A percentile compares a stretch with the other conserved stretches of the same genome.
These are phyloP conservation scores for Dicyrtomina minuta DNA, from an alignment of 2,888 invertebrate genomes.

Conservation along the genomic window DNA sequence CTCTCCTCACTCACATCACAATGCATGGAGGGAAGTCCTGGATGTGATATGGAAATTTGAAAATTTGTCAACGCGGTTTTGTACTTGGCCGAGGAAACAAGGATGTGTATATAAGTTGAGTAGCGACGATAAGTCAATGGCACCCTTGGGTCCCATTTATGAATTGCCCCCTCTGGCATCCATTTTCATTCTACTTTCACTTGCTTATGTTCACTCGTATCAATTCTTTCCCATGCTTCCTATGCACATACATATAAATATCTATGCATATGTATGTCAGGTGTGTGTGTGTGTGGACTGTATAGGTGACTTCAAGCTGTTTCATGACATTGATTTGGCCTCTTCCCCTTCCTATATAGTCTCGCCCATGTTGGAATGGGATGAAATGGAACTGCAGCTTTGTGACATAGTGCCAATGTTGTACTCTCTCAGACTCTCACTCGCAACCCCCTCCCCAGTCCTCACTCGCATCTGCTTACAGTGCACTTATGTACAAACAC, in stretches of 20 bases:
- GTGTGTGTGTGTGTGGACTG: neutral
- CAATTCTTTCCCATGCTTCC: too few species aligned
- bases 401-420: neutral
- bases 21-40: neutral
- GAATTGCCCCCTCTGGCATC: conserved; percentile 54
- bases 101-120: neutral
- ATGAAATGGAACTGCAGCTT: neutral
- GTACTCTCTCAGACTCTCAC: neutral
- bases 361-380: neutral
- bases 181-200: conserved; percentile 9
- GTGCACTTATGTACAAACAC: too few species aligned
- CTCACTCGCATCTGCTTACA: too few species aligned
- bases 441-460: too few species aligned
- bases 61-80: conserved; percentile 41
- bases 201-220: neutral
- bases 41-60: conserved; percentile 38
- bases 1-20: neutral
- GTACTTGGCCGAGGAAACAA: conserved; percentile 5
- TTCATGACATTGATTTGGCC: too few species aligned
- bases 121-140: conserved; percentile 47
- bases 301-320: neutral
- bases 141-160: conserved; percentile 52
- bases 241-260: neutral
- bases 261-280: neutral
- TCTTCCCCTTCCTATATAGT: neutral